Evolutionary conservation across 2,888 invertebrate species (phyloP).

Genomic region (Portevinia maculata): DNA sequence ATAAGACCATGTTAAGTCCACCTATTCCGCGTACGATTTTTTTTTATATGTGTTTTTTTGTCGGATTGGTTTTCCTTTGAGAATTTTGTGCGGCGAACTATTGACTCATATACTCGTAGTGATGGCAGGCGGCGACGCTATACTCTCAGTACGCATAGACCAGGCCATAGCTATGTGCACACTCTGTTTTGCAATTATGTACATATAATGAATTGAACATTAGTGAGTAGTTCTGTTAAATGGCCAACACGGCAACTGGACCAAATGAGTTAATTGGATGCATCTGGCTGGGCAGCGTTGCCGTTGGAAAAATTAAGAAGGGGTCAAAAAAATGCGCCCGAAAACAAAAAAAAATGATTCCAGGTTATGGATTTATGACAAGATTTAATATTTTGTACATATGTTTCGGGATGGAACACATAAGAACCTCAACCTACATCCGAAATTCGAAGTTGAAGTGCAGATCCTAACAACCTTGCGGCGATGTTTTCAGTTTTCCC

Average conservation of each 20-base stretch:
- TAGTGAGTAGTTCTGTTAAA: conserved; percentile 21
- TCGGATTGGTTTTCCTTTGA: conserved; percentile 8
- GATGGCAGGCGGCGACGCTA: conserved; percentile 16
- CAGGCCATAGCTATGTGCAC: conserved; percentile 41
- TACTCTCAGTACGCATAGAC: conserved; percentile 26
- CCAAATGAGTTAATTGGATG: conserved; percentile 52
- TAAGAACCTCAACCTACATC: no score
- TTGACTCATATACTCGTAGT: background rate
- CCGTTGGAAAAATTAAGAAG: no score
- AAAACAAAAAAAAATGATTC: no score
- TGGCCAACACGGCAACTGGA: conserved; percentile 13
- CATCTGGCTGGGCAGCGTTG: background rate
- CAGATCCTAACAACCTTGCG: no score
- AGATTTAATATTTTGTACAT: no score
- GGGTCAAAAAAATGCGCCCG: no score
- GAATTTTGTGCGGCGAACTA: background rate
- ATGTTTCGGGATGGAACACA: no score
- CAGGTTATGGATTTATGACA: no score
- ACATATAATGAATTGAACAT: conserved; percentile 54
- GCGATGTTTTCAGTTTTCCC: no score
- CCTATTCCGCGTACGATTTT: background rate
- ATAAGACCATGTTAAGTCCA: conserved; percentile 19
- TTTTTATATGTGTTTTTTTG: background rate
- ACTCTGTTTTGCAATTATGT: conserved; percentile 41
- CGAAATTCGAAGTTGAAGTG: no score